Conservation (phyloP, 2,797 vertebrate genomes). For the Limosa lapponica region DNA sequence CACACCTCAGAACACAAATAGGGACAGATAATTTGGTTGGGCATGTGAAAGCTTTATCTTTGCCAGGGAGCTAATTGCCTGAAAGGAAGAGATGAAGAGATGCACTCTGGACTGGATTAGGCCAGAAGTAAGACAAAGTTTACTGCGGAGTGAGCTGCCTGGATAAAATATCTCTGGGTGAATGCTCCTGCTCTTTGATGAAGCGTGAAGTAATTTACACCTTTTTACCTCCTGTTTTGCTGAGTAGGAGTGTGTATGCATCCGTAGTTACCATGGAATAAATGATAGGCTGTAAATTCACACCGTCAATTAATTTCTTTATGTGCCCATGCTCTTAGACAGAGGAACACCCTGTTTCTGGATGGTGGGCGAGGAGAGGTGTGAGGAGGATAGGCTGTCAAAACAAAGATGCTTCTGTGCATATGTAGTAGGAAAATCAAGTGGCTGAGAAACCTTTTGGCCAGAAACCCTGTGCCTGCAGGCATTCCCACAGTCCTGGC, state of each 20-base stretch:
- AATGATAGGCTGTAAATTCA: slow-evolving; percentile 15
- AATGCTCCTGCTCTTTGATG: background rate
- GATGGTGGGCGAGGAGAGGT: background rate
- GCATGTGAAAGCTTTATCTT: background rate
- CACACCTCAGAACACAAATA: background rate
- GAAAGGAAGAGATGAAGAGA: background rate
- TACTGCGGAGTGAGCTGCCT: background rate
- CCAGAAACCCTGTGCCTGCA: background rate
- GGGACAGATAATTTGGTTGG: background rate
- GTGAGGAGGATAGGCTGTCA: background rate
- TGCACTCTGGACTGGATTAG: background rate
- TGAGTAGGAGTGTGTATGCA: background rate
- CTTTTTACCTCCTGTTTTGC: background rate
- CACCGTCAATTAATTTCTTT: background rate
- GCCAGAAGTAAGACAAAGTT: background rate
- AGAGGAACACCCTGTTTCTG: slow-evolving; percentile 28
- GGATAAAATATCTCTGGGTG: background rate
- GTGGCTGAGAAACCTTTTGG: background rate
- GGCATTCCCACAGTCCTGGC: fast-evolving
- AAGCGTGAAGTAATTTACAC: background rate
- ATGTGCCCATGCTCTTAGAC: background rate
- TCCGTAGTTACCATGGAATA: slow-evolving; percentile 9
- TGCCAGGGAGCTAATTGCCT: background rate
- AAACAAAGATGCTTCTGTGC: slow-evolving; percentile 35
- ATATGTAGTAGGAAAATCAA: background rate